phyloP scores from a whole-genome alignment of 2,113 vertebrate species.

The Nothoprocta perdicaria region DNA sequence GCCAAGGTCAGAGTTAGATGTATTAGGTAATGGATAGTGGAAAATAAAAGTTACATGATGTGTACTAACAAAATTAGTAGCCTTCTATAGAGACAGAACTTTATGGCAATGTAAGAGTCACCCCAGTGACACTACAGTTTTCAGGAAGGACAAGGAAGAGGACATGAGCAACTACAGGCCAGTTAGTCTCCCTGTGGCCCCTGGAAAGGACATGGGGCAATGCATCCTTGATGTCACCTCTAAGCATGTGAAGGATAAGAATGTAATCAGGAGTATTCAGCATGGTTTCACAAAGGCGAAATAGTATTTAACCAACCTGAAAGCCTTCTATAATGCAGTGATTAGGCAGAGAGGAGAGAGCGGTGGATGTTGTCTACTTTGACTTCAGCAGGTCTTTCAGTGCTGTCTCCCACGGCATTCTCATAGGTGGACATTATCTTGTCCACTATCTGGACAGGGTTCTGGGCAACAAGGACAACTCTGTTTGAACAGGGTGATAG shows the following conservation, averaged over 20 bases:
- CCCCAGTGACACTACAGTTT: background rate
- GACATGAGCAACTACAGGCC: background rate
- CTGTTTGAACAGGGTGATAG: background rate
- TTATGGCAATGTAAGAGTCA: background rate
- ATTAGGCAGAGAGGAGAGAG: background rate
- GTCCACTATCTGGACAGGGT: background rate
- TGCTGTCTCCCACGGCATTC: background rate
- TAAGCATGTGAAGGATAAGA: background rate
- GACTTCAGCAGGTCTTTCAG: background rate
- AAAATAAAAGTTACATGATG: background rate
- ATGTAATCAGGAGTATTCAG: background rate
- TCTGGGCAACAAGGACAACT: background rate
- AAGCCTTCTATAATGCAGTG: background rate
- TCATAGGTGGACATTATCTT: background rate
- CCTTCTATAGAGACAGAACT: rapidly evolving
- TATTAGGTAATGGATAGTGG: background rate
- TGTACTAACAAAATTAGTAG: background rate
- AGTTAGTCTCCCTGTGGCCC: no score
- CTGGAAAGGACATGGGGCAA: background rate
- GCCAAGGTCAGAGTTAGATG: background rate
- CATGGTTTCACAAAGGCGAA: background rate
- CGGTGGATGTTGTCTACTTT: background rate
- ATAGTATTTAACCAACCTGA: background rate
- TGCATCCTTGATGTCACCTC: background rate
- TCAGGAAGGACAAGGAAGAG: background rate